Base-by-base conservation (phyloP, 2,888 invertebrate species). In the Epirrita christyi region DNA sequence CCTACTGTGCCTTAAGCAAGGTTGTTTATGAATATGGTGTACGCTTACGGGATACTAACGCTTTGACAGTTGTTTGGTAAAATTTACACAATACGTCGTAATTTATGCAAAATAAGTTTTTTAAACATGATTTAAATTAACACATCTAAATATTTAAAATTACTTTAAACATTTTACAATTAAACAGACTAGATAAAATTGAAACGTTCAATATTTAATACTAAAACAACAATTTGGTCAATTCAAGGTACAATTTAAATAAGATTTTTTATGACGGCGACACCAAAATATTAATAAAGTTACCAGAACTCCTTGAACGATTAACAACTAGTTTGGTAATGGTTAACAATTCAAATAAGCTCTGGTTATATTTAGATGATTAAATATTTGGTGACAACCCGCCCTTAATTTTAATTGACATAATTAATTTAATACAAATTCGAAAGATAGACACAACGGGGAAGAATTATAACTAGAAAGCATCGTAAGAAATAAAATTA, bases 151-250 rank as follows among this genome's bases (percentile, higher is more conserved):
- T 50, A n/a, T n/a, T n/a, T n/a, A n/a, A n/a, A n/a, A n/a, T n/a
- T n/a, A n/a, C n/a, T n/a, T n/a, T n/a, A n/a, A n/a, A 55, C 9
- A 44, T 50, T 47, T 34, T 47, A 55, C 44, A 55, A 44, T 55
- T 6, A 65, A 68, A 71, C 72, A 75, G 68, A 80, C 80, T 84
- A 83, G 74, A 85, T 81, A 81, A 59, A 68, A 81, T 79, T 72
- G 63, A 71, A 83, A 79, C 70, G 69, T 79, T 72, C 61, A 74
- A 73, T 76, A 64, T 64, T 59, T 58, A 63, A 40, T 36, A 80
- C 74, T 78, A 80, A 83, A 83, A 80, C 75, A 86, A 86, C 82
- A 72, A 81, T 77, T 85, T 87, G 87, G 86, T 86, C 86, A 76
- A 77, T 79, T 70, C 79, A 80, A 78, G 81, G 80, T 85, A 85